A percentile compares a stretch with the other conserved stretches of the same genome.
These are phyloP conservation scores for Celastrina argiolus DNA, from an alignment of 2,888 invertebrate genomes.

Conservation along the genomic window DNA sequence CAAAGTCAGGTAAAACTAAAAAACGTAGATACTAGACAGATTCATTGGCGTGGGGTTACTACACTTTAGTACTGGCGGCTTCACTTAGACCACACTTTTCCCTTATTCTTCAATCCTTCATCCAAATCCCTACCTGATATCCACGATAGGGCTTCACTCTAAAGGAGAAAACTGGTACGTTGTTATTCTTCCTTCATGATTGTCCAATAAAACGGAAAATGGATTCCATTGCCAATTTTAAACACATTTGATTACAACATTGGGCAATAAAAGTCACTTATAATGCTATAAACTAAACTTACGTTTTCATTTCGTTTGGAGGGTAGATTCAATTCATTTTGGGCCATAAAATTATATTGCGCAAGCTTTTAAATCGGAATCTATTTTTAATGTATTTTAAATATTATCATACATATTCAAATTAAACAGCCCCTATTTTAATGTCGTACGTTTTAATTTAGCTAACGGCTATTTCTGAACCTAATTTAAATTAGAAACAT, in stretches of 20 bases:
- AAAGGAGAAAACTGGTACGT: background rate
- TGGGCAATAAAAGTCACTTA: conserved; percentile 9
- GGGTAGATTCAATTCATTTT: conserved; percentile 1
- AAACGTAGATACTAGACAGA: no score
- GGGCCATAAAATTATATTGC: background rate
- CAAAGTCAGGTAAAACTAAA: no score
- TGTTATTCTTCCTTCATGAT: background rate
- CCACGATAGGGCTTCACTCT: no score
- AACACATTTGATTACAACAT: background rate
- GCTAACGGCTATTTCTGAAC: background rate
- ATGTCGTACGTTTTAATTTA: background rate
- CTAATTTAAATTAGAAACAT: background rate
- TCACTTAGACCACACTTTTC: no score
- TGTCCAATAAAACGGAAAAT: background rate
- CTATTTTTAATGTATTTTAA: background rate
- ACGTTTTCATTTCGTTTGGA: background rate
- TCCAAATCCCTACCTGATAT: no score
- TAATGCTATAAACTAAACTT: background rate
- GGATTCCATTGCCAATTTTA: background rate
- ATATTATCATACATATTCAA: background rate
- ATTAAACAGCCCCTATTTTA: background rate
- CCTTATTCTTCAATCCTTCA: no score
- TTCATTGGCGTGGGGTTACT: no score
- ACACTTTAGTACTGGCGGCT: no score
- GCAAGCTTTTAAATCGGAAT: background rate